Conservation (phyloP, 2,113 vertebrate genomes). For the Trematocara variabile region DNA sequence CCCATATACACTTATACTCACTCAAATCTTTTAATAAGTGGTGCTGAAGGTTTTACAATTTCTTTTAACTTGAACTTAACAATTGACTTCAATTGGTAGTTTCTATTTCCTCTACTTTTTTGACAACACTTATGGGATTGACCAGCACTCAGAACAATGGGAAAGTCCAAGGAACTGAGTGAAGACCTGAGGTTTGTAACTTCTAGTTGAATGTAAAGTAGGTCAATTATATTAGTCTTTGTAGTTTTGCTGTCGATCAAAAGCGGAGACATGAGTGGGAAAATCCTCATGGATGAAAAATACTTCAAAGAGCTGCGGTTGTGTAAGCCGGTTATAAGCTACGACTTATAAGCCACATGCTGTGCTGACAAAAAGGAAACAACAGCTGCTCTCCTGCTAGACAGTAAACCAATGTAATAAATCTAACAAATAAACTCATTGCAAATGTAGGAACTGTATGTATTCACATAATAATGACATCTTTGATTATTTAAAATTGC, state of each 20-base stretch:
- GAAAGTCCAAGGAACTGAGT: neutral
- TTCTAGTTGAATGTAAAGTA: neutral
- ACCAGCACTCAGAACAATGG: neutral
- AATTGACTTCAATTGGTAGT: neutral
- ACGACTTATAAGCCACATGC: neutral
- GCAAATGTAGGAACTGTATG: neutral
- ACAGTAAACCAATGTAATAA: neutral
- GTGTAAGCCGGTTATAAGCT: neutral
- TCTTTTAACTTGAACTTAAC: neutral
- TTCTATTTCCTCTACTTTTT: neutral
- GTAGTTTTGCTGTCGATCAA: neutral
- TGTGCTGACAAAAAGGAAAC: neutral
- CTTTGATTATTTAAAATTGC: neutral
- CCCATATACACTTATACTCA: neutral
- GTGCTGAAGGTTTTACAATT: neutral
- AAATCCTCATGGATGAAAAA: neutral
- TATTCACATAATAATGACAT: neutral
- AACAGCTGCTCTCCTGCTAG: neutral
- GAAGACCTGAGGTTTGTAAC: neutral
- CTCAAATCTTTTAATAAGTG: neutral
- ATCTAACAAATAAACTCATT: neutral
- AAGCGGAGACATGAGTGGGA: neutral
- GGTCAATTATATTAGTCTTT: neutral
- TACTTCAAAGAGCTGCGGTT: neutral
- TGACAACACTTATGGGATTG: neutral